Evolutionary conservation across 2,888 invertebrate genomes (phyloP), one percentile per base, ranked within the genome.

Genomic region (Deilephila porcellus): DNA sequence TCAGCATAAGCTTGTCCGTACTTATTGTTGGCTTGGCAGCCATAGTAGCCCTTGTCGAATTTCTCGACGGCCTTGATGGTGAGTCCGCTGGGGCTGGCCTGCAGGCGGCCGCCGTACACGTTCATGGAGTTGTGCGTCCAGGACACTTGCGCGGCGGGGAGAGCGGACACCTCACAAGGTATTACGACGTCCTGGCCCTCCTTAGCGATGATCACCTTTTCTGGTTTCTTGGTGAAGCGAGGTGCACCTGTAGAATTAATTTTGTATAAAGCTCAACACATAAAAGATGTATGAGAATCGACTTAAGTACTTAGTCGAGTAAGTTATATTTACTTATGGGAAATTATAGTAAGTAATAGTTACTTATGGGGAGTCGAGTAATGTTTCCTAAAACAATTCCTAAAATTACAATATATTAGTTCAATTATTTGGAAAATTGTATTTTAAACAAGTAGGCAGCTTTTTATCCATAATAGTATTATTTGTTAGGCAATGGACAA

Each of bases 21-120:
- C 5, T 84, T 82, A 29, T 91, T 93, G 1, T 79, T 77, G 1
- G 87, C 90, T 29, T 75, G 79, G 77, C 93, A 93, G 1, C 91
- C 93, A 70, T 93, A 93, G 71, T 92, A 93, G 0, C 93, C 93
- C 1, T 80, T 81, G 74, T 91, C 89, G 1, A 74, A 73, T 37
- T 87, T 86, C 74, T 87, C 84, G 0, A 85, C 85, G 7, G 86
- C 86, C 63, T 83, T 86, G 8, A 93, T 86, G n/a, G 80, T 83
- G 52, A 93, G 79, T 0, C 87, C 86, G 0, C 85, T 85, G 17
- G 83, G 80, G 29, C 77, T 77, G 20, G 84, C 77, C 4, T 76
- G 64, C 0, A 85, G 32, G 6, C 82, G 78, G 0, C 81, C 80
- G 34, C 73, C 79, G n/a, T 80, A 73, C 7, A 91, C 62, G 0